phyloP scores from a whole-genome alignment of 2,888 invertebrate species.

The Barypeithes pellucidus region DNA sequence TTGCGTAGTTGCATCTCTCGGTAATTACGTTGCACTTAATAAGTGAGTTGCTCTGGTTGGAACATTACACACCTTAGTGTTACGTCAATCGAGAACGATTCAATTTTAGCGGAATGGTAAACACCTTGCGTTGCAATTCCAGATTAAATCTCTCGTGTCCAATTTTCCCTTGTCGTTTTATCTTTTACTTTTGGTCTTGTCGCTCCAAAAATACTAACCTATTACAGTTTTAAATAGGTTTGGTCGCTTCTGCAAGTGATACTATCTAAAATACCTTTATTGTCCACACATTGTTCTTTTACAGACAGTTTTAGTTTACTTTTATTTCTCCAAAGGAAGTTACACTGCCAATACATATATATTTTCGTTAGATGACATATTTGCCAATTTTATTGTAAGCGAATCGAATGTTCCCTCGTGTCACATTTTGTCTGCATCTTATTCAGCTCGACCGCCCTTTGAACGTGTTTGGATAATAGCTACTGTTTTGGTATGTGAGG shows the following conservation, averaged over 20 bases:
- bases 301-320: not conserved
- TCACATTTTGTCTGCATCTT: constrained; percentile 33
- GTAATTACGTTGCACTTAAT: constrained; percentile 53
- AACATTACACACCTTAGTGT: constrained; percentile 51
- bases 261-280: too few species aligned
- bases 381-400: constrained; percentile 29
- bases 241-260: too few species aligned
- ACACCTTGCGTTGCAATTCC: constrained; percentile 38
- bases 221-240: too few species aligned
- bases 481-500: constrained; percentile 16
- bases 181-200: too few species aligned
- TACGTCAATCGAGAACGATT: constrained; percentile 49
- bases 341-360: constrained; percentile 7
- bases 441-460: constrained; percentile 24
- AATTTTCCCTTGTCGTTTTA: not conserved
- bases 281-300: not conserved
- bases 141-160: constrained; percentile 6
- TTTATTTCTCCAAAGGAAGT: constrained; percentile 2
- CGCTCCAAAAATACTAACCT: too few species aligned
- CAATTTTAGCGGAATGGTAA: constrained; percentile 49
- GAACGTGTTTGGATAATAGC: constrained; percentile 32
- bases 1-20: constrained; percentile 48
- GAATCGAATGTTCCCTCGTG: constrained; percentile 12
- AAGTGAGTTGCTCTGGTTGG: constrained; percentile 52
- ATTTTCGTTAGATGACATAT: constrained; percentile 10